Evolutionary conservation across 2,888 invertebrate genomes (phyloP).

Genomic region (Halocaridina rubra): DNA sequence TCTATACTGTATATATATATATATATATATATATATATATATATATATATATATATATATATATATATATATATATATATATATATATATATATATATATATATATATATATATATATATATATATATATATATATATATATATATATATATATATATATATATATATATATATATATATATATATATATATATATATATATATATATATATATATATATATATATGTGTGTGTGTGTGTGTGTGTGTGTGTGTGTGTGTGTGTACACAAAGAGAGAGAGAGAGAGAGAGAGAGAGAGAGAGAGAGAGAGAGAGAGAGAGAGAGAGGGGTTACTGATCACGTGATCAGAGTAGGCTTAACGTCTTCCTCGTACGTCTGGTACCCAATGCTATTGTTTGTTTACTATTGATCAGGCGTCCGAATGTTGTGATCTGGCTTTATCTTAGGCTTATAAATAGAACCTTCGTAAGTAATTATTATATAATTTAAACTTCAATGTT

Average conservation of each 20-base stretch:
- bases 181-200: slow-evolving; percentile 33
- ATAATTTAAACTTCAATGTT: no score
- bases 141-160: slow-evolving; percentile 41
- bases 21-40: not conserved
- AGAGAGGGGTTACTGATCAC: not conserved
- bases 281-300: not conserved
- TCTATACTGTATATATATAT: no score
- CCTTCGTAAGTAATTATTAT: no score
- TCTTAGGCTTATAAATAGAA: no score
- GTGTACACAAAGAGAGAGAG: not conserved
- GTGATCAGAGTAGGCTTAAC: no score
- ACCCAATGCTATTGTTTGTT: no score
- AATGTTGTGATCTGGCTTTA: no score
- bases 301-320: not conserved
- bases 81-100: slow-evolving; percentile 5
- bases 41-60: not conserved
- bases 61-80: not conserved
- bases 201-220: slow-evolving; percentile 32
- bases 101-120: slow-evolving; percentile 5
- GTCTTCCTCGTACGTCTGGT: no score
- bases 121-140: slow-evolving; percentile 32
- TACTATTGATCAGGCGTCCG: no score
- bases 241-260: slow-evolving; percentile 27
- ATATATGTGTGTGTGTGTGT: slow-evolving; percentile 25
- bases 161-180: slow-evolving; percentile 33